Evolutionary conservation across 1,140 invertebrate species (phyloP), one percentile per base, ranked within the genome.

Genomic region (Metopolophium dirhodum): DNA sequence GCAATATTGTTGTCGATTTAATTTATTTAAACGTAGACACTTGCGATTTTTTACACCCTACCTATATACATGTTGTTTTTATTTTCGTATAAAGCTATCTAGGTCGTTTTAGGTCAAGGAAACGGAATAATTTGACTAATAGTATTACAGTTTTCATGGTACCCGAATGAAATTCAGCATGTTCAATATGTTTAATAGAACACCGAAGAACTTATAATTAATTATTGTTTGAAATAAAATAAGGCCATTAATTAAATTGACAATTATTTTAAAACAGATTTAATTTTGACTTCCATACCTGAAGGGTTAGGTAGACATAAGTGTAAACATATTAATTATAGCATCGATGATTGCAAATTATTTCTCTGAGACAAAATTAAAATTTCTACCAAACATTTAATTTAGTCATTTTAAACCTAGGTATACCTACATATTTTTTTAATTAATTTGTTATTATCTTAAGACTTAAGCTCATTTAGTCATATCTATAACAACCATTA

Each of bases 71-170:
- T 41, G 41, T 77, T 68, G 11, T 68, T 61, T n/a, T 18, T 54
- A 54, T 54, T 54, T 54, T 54, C 20, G 51, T 54, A 14, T 77
- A 77, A 4, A 68, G 30, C 11, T n/a, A 77, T n/a, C 30, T n/a
- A 77, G 30, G 30, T n/a, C 30, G 22, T 77, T 77, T 20, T 49
- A 87, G 86, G 86, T 87, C 86, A 87, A 87, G 86, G 86, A n/a
- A 87, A 51, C 45, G 7, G 45, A 87, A 49, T 49, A 87, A 41
- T 83, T 41, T 83, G 35, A 41, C 37, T 77, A 77, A 37, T 83
- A 83, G 22, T 83, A 11, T 9, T 41, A 83, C 82, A 68, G 20
- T 37, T 41, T 83, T 83, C 41, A 20, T 41, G 35, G 82, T 77
- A 35, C 18, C 61, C n/a, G 9, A 68, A 68, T 11, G 41, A 41